Percentiles rank a stretch among this genome's conserved stretches.
phyloP scores from a whole-genome alignment of 2,797 vertebrate genomes.

The Phoebastria nigripes region DNA sequence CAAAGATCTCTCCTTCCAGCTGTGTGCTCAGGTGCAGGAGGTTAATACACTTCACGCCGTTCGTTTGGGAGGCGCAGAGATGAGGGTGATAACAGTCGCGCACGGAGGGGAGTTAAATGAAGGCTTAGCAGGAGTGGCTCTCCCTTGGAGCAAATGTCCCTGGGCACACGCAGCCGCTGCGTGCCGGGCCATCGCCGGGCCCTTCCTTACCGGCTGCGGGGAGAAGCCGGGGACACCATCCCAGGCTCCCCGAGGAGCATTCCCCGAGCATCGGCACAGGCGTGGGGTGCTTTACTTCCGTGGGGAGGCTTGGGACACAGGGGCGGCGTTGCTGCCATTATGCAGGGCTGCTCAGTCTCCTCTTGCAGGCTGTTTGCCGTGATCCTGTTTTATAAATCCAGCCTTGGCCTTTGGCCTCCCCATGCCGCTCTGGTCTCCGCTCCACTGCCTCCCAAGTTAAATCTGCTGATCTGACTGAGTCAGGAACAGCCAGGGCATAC shows the following conservation, averaged over 20 bases:
- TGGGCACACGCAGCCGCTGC: fast-evolving
- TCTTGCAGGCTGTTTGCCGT: not conserved
- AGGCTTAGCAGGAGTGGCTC: not conserved
- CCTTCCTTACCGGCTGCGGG: not conserved
- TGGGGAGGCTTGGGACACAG: not conserved
- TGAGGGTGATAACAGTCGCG: not conserved
- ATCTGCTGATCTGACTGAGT: not conserved
- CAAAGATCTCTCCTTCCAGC: not conserved
- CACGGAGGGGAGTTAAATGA: not conserved
- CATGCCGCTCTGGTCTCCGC: not conserved
- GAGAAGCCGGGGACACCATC: not conserved
- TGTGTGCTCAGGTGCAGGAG: not conserved
- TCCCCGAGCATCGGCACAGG: fast-evolving
- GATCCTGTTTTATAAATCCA: conserved; percentile 31
- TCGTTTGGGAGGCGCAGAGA: fast-evolving
- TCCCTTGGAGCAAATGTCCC: not conserved
- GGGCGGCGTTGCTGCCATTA: not conserved
- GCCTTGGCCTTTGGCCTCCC: conserved; percentile 4
- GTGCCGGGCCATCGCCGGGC: fast-evolving
- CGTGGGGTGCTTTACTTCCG: not conserved
- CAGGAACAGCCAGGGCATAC: not conserved
- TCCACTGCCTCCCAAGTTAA: conserved; percentile 6
- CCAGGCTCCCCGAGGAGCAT: not conserved
- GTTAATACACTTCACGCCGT: not conserved
- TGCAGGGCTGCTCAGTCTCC: not conserved